A percentile compares a stretch with the other conserved stretches of the same genome.
Evolutionary conservation across 1,140 invertebrate species (phyloP).

Genomic region (Drosophila pseudoananassae): DNA sequence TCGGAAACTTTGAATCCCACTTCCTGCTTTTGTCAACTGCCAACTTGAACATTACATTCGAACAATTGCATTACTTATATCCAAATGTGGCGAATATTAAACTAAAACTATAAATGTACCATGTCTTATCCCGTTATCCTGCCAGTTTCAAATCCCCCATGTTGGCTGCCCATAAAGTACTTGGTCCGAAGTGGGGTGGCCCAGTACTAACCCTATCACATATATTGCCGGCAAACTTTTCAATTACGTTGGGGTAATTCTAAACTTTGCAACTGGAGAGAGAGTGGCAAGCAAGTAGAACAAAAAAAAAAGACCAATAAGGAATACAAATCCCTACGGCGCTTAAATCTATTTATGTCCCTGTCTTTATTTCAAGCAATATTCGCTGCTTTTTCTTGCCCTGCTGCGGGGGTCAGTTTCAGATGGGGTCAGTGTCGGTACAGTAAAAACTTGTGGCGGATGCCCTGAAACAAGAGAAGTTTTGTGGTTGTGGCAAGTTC

Average conservation of each 20-base stretch:
- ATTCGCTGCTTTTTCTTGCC: constrained; percentile 1
- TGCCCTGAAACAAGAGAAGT: constrained; percentile 27
- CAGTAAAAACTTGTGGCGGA: constrained; percentile 29
- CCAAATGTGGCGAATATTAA: constrained; percentile 22
- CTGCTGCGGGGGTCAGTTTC: constrained; percentile 19
- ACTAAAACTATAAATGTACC: constrained; percentile 41
- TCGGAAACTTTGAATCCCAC: constrained; percentile 26
- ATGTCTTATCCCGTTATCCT: constrained; percentile 10
- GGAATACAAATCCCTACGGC: constrained; percentile 62
- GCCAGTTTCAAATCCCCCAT: constrained; percentile 26
- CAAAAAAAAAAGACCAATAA: constrained; percentile 41
- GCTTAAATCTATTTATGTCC: constrained; percentile 66
- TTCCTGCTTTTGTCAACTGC: constrained; percentile 46
- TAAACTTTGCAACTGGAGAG: constrained; percentile 49
- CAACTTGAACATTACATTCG: constrained; percentile 45
- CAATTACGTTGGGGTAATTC: constrained; percentile 62
- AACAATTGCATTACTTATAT: constrained; percentile 29
- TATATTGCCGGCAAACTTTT: constrained; percentile 54
- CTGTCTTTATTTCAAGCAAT: constrained; percentile 30
- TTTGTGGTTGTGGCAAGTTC: constrained; percentile 18
- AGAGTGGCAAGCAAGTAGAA: too few species aligned
- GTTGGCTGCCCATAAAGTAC: constrained; percentile 38
- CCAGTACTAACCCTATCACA: constrained; percentile 8
- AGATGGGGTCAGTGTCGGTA: constrained; percentile 27
- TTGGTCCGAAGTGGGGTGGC: neutral